Base-by-base conservation (phyloP, 1,140 invertebrate species). In the Phocides pigmalion region DNA sequence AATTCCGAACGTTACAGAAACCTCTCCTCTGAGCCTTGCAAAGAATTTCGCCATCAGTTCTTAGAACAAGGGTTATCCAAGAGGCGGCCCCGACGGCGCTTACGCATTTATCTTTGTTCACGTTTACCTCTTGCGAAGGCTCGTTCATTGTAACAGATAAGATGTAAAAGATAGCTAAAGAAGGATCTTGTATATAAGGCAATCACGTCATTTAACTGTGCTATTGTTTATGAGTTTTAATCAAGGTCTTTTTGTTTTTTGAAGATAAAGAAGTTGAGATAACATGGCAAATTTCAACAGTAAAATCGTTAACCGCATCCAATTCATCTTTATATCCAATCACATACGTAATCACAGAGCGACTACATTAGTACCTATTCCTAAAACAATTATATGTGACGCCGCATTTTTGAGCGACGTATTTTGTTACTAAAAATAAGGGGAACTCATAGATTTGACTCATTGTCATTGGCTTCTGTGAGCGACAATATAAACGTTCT, bases 41-140 rank as follows among this genome's bases (percentile, higher is more conserved):
- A 56, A 44, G 50, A 35, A 56, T 59, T 61, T 70, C 68, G 65
- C 68, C 74, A 76, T 64, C 62, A 35, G 11, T 84, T 81, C 77
- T 73, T 66, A 64, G 80, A 84, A 84, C 46, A 64, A 63, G 49
- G 58, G 42, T 53, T 65, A 69, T 72, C 77, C 72, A 71, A 68
- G 64, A 81, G 76, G 80, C 83, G 78, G 79, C 71, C 58, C 72
- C 54, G 44, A 25, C 53, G 16, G 58, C 54, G 62, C 51, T 17
- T 25, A 20, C 51, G 37, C 51, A 56, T 56, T 25, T 56, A 56
- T 41, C 32, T 25, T 11, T 44, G 20, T 17, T 25, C 3, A 17
- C 11, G 12, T 39, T 15, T 25, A 58, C 41, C 39, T 58, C 54
- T 58, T 58, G 54, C 54, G 25, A 58, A 58, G 25, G 22, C 54